These are phyloP conservation scores for Trichomalopsis sarcophagae DNA, from an alignment of 1,140 invertebrate genomes.

Conservation along the genomic window DNA sequence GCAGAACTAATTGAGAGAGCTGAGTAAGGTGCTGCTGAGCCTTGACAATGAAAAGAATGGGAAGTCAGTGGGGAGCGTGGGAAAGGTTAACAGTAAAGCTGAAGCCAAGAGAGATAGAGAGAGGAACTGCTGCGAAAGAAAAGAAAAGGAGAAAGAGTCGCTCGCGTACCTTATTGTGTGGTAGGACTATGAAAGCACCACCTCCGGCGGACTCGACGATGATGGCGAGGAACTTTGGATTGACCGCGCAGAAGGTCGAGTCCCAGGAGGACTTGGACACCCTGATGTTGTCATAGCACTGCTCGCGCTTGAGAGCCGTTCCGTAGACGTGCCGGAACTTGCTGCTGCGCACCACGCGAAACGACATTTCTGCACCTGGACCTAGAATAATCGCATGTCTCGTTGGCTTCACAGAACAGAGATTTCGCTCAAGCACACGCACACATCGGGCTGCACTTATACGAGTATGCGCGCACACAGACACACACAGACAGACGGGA, in stretches of 20 bases:
- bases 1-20: not conserved
- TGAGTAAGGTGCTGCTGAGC: not conserved
- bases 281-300: slow-evolving; percentile 99
- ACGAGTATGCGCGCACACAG: not conserved
- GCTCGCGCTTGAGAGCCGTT: slow-evolving; percentile 95
- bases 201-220: slow-evolving; percentile 99
- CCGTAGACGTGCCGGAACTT: slow-evolving; percentile 99
- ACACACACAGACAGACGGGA: not conserved
- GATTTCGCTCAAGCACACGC: not conserved
- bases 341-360: slow-evolving; percentile 95
- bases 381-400: slow-evolving; percentile 48
- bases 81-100: slow-evolving; percentile 28
- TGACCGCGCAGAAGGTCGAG: slow-evolving; percentile 98
- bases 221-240: slow-evolving; percentile 99
- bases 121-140: slow-evolving; percentile 35
- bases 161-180: slow-evolving; percentile 91
- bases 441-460: not conserved
- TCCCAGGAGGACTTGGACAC: slow-evolving; percentile 99
- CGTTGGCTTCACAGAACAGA: not conserved
- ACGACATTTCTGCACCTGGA: slow-evolving; percentile 83
- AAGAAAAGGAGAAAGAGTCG: not conserved
- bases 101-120: slow-evolving; percentile 29
- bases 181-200: slow-evolving; percentile 98
- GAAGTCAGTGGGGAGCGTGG: not conserved
- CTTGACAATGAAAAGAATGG: slow-evolving; percentile 11